Evolutionary conservation across 2,113 vertebrate species (phyloP).

Genomic region (Pipra filicauda): DNA sequence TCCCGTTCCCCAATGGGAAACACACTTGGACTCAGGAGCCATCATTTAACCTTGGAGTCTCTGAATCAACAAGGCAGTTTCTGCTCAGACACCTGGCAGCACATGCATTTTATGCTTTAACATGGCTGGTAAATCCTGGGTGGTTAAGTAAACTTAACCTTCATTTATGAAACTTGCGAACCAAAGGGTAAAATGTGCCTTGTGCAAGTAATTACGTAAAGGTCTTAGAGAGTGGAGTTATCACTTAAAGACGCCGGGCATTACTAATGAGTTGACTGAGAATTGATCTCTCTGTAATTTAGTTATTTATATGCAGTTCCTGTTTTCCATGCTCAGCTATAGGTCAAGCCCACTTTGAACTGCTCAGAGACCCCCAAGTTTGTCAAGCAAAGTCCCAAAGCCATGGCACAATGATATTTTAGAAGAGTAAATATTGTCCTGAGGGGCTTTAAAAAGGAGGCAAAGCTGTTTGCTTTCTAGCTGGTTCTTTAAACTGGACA

Average conservation of each 20-base stretch:
- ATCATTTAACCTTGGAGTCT: constrained; percentile 86
- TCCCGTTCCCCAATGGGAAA: constrained; percentile 20
- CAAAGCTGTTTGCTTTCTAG: constrained; percentile 87
- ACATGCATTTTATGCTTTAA: constrained; percentile 93
- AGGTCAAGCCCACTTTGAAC: constrained; percentile 86
- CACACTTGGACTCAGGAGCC: constrained; percentile 78
- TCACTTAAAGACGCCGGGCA: constrained; percentile 87
- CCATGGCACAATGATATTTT: constrained; percentile 95
- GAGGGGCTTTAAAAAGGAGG: constrained; percentile 84
- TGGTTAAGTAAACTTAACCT: constrained; percentile 99
- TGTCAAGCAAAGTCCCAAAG: constrained; percentile 89
- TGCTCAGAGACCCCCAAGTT: constrained; percentile 84
- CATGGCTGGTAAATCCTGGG: constrained; percentile 95
- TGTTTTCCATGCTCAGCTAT: constrained; percentile 78
- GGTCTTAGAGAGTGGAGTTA: constrained; percentile 84
- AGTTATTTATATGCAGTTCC: constrained; percentile 93
- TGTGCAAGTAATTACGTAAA: constrained; percentile 91
- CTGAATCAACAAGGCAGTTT: constrained; percentile 72
- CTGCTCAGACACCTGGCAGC: constrained; percentile 74
- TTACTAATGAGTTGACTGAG: constrained; percentile 94
- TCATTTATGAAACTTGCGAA: constrained; percentile 94
- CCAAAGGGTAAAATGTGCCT: constrained; percentile 85
- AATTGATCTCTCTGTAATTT: constrained; percentile 96
- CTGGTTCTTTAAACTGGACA: constrained; percentile 75
- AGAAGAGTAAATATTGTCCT: constrained; percentile 96